Evolutionary conservation across 2,797 vertebrate species (phyloP).

Genomic region (Xiphorhynchus erythropygius): DNA sequence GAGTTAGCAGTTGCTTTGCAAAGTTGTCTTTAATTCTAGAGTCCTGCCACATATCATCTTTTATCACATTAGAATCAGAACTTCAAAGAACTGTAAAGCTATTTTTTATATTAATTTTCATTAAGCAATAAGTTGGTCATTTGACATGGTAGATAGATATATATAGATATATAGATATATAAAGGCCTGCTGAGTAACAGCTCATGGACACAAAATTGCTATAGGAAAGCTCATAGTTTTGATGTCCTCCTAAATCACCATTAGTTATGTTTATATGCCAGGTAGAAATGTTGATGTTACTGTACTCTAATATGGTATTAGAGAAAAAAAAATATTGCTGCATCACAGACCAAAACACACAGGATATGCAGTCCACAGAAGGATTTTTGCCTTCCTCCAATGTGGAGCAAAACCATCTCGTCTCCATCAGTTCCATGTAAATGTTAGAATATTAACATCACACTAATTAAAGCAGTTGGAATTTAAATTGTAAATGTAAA

Average conservation of each 20-base stretch:
- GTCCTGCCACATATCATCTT: neutral
- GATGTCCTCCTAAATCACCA: neutral
- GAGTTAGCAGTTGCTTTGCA: neutral
- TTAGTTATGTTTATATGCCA: neutral
- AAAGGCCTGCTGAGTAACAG: neutral
- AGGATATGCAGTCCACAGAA: neutral
- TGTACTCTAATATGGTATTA: neutral
- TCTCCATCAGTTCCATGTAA: neutral
- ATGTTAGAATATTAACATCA: neutral
- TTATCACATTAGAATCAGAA: neutral
- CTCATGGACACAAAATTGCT: neutral
- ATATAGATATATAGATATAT: neutral
- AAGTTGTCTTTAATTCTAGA: neutral
- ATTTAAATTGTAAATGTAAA: neutral
- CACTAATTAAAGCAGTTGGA: neutral
- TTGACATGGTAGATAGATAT: neutral
- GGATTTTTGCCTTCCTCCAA: neutral
- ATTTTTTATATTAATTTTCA: neutral
- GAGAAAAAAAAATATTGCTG: neutral
- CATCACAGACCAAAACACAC: neutral
- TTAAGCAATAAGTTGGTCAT: neutral
- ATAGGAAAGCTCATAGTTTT: neutral
- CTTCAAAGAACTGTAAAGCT: neutral
- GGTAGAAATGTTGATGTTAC: neutral
- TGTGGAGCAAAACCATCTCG: neutral